Base-by-base conservation (phyloP, 1,140 invertebrate genomes). In the Macrostomum lignano region DNA sequence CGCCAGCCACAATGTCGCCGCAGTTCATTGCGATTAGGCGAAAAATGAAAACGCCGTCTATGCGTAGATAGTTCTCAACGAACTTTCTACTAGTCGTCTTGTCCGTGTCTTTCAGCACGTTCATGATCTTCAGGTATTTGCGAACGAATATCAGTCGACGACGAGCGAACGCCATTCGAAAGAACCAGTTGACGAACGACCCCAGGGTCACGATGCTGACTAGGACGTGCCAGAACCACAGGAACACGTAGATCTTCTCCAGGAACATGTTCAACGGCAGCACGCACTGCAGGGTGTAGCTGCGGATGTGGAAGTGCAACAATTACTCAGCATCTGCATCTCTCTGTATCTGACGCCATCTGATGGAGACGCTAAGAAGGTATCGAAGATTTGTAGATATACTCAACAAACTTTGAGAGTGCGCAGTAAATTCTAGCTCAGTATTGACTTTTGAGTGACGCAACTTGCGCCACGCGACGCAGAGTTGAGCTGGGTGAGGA, bases 221-320 rank as follows among this genome's bases (percentile, higher is more conserved):
- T 7, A 37, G 13, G 7, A 64, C 56, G 25, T 60, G 55, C 62
- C 62, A 64, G 41, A 64, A 63, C 62, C 62, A 64, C 21, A 64
- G 41, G 38, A 64, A 60, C 34, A 63, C 54, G 42, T 63, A 64
- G 13, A 64, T 62, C 43, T 64, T 64, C 41, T 64, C 61, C 39
- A 63, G 62, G 44, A 64, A 64, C 14, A 64, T 47, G 39, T 64
- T 64, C 26, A 64, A 62, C 34, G 62, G 63, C 17, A 64, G 56
- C 11, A 61, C 58, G 42, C 61, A 64, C 38, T 63, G 61, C 25
- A 62, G 58, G 21, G 58, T 60, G 41, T 64, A 58, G 13, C 36
- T 28, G 9, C 7, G 19, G 19, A 15, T 28, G n/a, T n/a, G n/a
- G n/a, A n/a, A n/a, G n/a, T n/a, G n/a, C n/a, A n/a, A n/a, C n/a